A percentile compares a stretch with the other conserved stretches of the same genome.
These are phyloP conservation scores for Hippocampus guttulatus DNA, from an alignment of 2,113 vertebrate genomes.

Conservation along the genomic window DNA sequence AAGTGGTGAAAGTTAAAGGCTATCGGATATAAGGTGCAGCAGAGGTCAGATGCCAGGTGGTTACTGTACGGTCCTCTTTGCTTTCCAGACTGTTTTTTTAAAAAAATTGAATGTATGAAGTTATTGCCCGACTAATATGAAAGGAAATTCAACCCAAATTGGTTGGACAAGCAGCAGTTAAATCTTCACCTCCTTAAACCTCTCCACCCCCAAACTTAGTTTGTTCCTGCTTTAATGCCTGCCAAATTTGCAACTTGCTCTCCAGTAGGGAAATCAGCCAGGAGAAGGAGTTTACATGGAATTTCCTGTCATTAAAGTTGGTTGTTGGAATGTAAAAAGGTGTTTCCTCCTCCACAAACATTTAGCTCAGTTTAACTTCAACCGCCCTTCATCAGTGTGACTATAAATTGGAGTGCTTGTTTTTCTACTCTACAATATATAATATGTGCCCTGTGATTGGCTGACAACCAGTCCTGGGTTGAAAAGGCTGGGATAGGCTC, in stretches of 20 bases:
- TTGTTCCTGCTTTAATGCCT: background rate
- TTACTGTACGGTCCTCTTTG: background rate
- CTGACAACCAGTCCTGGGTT: too few relatives aligned
- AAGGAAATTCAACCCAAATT: background rate
- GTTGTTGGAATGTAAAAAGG: slow-evolving; percentile 35
- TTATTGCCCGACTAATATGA: background rate
- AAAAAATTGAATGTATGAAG: background rate
- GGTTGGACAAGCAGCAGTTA: background rate
- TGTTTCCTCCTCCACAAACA: slow-evolving; percentile 15
- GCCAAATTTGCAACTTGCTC: slow-evolving; percentile 16
- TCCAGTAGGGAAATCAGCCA: slow-evolving; percentile 20
- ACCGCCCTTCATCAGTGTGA: slow-evolving; percentile 6
- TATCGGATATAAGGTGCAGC: background rate
- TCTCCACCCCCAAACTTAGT: slow-evolving; percentile 2
- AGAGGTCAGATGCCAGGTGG: background rate
- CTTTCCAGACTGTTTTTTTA: background rate
- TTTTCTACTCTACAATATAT: too few relatives aligned
- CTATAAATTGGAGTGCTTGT: too few relatives aligned
- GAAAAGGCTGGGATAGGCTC: too few relatives aligned
- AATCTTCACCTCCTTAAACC: background rate
- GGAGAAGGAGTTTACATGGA: slow-evolving; percentile 39
- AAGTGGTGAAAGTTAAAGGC: background rate
- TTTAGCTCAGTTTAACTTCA: slow-evolving; percentile 13
- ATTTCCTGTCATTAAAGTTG: slow-evolving; percentile 55
- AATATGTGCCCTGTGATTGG: too few relatives aligned